Conservation (phyloP, 2,113 vertebrate species). For the Athene cunicularia region DNA sequence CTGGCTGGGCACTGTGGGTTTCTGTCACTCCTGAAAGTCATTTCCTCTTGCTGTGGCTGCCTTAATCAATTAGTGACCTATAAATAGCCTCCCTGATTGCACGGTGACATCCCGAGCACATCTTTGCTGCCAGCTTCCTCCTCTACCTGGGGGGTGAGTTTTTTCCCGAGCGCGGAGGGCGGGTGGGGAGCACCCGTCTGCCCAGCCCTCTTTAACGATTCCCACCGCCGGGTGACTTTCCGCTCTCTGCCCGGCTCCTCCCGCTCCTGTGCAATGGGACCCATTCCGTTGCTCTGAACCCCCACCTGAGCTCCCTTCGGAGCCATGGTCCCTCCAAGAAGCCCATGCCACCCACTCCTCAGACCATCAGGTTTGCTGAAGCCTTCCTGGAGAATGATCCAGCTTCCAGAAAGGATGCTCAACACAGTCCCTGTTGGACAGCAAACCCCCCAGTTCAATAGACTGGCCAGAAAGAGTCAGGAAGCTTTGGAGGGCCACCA, state of each 20-base stretch:
- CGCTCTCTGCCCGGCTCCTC: neutral
- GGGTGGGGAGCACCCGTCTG: neutral
- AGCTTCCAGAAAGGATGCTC: neutral
- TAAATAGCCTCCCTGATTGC: slow-evolving; percentile 43
- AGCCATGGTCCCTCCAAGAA: neutral
- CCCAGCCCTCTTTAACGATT: slow-evolving; percentile 12
- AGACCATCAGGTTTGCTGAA: neutral
- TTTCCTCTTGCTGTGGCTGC: slow-evolving; percentile 45
- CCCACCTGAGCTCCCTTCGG: neutral
- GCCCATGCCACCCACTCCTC: neutral
- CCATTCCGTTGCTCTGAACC: neutral
- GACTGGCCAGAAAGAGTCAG: neutral
- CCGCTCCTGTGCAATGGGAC: neutral
- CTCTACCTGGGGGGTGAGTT: neutral
- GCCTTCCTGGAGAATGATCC: neutral
- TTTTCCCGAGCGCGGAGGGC: neutral
- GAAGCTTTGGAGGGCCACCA: neutral
- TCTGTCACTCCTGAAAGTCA: slow-evolving; percentile 8
- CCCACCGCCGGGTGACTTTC: neutral
- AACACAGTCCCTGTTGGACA: neutral
- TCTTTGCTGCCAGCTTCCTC: slow-evolving; percentile 2
- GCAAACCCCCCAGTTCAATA: neutral
- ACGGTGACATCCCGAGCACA: neutral
- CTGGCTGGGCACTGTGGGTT: neutral
- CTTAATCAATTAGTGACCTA: slow-evolving; percentile 39